Evolutionary conservation across 2,113 vertebrate genomes (phyloP).

Genomic region (Elephantulus edwardii): DNA sequence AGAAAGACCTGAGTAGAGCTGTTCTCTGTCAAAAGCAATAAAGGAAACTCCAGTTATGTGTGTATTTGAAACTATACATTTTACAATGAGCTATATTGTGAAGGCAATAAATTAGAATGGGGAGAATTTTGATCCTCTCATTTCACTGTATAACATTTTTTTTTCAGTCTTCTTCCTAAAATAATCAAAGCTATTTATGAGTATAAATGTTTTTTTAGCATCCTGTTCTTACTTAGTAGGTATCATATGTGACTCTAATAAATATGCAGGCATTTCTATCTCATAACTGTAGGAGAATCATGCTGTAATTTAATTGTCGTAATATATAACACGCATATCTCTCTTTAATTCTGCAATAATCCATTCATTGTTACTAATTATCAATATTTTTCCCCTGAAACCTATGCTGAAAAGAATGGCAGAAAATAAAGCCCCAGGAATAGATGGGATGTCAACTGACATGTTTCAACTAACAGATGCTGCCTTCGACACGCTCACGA

Average conservation of each 20-base stretch:
- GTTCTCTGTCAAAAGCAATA: not conserved
- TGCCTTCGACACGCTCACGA: no score
- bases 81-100: not conserved
- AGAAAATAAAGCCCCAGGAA: no score
- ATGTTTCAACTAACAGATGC: no score
- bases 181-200: not conserved
- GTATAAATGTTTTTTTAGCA: constrained; percentile 11
- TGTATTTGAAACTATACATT: no score
- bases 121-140: not conserved
- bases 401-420: no score
- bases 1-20: constrained; percentile 9
- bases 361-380: constrained; percentile 3
- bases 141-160: not conserved
- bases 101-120: not conserved
- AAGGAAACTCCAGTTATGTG: not conserved
- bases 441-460: no score
- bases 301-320: constrained; percentile 12
- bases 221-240: not conserved
- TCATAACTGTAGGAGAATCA: not conserved
- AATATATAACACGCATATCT: not conserved
- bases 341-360: not conserved
- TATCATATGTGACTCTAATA: not conserved
- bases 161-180: not conserved
- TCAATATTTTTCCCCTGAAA: constrained; percentile 5
- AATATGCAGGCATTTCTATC: not conserved